phyloP scores from a whole-genome alignment of 1,140 invertebrate genomes.

The Euglossa dilemma region DNA sequence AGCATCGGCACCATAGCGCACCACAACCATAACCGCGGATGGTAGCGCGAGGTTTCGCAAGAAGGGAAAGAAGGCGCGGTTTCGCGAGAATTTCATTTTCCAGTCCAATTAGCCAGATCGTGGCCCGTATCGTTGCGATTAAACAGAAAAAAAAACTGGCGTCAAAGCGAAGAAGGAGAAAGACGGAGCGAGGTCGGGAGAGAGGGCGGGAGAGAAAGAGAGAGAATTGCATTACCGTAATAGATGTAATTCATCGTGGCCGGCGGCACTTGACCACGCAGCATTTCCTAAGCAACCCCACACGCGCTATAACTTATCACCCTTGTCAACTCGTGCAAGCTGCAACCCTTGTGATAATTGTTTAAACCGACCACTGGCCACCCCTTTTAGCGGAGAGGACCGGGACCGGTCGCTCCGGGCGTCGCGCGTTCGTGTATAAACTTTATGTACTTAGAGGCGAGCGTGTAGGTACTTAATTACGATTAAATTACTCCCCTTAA shows the following conservation, averaged over 20 bases:
- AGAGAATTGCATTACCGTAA: conserved; percentile 38
- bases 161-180: neutral
- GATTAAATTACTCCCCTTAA: conserved; percentile 62
- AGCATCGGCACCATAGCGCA: too few relatives aligned
- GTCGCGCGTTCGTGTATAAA: conserved; percentile 56
- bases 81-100: conserved; percentile 17
- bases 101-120: neutral
- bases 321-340: conserved; percentile 75
- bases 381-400: conserved; percentile 72
- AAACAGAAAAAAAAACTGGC: conserved; percentile 6
- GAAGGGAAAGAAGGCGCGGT: neutral
- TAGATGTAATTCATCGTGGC: conserved; percentile 47
- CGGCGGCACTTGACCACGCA: conserved; percentile 36
- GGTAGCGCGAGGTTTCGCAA: neutral
- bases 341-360: conserved; percentile 81
- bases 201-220: neutral
- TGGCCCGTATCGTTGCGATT: neutral
- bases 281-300: conserved; percentile 71
- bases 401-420: conserved; percentile 65
- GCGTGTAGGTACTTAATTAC: conserved; percentile 68
- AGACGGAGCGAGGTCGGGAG: neutral
- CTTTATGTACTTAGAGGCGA: conserved; percentile 63
- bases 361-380: conserved; percentile 81
- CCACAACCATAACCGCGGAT: too few relatives aligned
- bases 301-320: conserved; percentile 79